Evolutionary conservation across 2,888 invertebrate genomes (phyloP).

Genomic region (Drosophila eohydei): DNA sequence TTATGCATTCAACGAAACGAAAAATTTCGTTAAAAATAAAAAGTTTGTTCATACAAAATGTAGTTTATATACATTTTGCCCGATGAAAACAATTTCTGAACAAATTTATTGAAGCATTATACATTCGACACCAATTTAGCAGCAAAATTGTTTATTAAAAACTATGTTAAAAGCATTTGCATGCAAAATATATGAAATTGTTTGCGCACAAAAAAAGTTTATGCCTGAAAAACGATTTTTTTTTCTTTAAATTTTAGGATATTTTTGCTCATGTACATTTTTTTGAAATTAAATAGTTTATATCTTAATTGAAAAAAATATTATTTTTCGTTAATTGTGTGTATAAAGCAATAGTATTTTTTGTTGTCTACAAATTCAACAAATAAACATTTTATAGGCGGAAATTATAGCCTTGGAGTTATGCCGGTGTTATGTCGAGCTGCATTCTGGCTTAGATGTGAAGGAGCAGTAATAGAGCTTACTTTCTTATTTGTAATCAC

Average conservation of each 20-base stretch:
- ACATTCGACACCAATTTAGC: slow-evolving; percentile 13
- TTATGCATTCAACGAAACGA: not conserved
- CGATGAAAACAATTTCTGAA: not conserved
- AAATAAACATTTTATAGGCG: not conserved
- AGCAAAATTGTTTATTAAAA: slow-evolving; percentile 7
- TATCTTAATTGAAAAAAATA: not conserved
- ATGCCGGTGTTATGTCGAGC: not conserved
- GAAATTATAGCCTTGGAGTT: not conserved
- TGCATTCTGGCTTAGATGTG: too few species aligned
- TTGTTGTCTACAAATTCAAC: not conserved
- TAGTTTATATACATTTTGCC: slow-evolving; percentile 2
- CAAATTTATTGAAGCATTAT: slow-evolving; percentile 18
- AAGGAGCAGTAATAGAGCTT: too few species aligned
- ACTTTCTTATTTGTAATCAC: too few species aligned
- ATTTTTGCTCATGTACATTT: not conserved
- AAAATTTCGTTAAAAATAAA: not conserved
- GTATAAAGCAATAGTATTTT: slow-evolving; percentile 3
- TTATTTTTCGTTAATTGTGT: not conserved
- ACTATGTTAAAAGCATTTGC: slow-evolving; percentile 16
- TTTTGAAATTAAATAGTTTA: slow-evolving; percentile 1
- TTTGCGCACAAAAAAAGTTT: slow-evolving; percentile 14
- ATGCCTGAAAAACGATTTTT: slow-evolving; percentile 5
- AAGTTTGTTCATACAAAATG: not conserved
- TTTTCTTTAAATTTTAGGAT: not conserved
- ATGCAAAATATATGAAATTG: slow-evolving; percentile 8